These are phyloP conservation scores for Arrhopalites spinosus DNA, from an alignment of 2,888 invertebrate genomes.

Conservation along the genomic window DNA sequence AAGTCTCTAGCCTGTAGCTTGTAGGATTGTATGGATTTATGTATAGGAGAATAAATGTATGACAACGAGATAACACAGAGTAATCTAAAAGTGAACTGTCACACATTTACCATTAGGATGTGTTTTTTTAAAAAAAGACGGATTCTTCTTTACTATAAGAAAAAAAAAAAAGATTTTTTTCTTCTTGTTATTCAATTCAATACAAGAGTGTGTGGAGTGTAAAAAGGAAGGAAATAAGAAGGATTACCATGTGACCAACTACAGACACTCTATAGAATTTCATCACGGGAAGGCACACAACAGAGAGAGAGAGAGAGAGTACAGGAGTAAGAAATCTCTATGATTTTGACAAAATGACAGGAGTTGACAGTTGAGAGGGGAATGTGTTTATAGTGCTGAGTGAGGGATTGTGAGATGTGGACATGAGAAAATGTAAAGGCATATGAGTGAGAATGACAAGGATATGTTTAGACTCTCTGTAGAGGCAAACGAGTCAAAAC, in stretches of 20 bases:
- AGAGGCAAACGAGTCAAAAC: conserved; percentile 10
- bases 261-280: not conserved
- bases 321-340: conserved; percentile 1
- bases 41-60: too few species aligned
- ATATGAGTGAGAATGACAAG: not conserved
- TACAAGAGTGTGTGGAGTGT: not conserved
- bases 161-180: too few species aligned
- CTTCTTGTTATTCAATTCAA: too few species aligned
- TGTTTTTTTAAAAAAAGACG: too few species aligned
- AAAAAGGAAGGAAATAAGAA: too few species aligned
- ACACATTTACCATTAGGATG: too few species aligned
- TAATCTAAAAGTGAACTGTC: too few species aligned
- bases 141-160: too few species aligned
- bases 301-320: not conserved
- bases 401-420: not conserved
- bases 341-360: conserved; percentile 24
- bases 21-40: too few species aligned
- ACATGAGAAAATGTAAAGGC: not conserved
- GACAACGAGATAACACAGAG: too few species aligned
- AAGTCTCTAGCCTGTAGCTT: too few species aligned
- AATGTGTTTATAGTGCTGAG: conserved; percentile 9
- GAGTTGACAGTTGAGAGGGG: conserved; percentile 35
- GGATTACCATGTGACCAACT: not conserved
- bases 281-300: not conserved
- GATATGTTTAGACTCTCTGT: not conserved